These are phyloP conservation scores for Zapornia atra DNA, from an alignment of 2,113 vertebrate species.

Conservation along the genomic window DNA sequence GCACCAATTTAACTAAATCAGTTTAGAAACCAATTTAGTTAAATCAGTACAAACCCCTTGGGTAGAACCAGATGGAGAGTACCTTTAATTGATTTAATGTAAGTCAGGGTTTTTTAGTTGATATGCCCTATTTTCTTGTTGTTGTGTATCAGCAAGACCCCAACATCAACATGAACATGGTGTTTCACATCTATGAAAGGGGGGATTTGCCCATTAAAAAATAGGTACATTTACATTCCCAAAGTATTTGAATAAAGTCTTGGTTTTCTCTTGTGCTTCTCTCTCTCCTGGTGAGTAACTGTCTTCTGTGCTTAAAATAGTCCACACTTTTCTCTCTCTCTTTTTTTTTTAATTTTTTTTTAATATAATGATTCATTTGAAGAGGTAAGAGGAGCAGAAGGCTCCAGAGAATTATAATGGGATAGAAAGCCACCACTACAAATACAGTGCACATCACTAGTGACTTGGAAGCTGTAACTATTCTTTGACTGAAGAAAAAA, in stretches of 20 bases:
- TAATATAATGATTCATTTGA: not conserved
- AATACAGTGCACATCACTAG: not conserved
- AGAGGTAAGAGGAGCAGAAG: not conserved
- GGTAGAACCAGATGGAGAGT: slow-evolving; percentile 41
- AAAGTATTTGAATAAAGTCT: not conserved
- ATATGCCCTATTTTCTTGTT: slow-evolving; percentile 30
- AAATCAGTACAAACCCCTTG: slow-evolving; percentile 47
- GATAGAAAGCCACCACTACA: not conserved
- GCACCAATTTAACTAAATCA: slow-evolving; percentile 40
- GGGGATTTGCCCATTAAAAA: not conserved
- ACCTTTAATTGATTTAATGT: slow-evolving; percentile 47
- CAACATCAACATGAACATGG: not conserved
- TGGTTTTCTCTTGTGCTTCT: not conserved
- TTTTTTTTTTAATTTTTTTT: not conserved
- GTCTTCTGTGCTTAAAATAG: not conserved
- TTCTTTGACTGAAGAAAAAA: not conserved
- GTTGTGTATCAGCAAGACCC: not conserved
- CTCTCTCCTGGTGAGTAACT: not conserved
- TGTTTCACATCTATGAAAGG: not conserved
- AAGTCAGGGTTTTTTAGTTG: not conserved
- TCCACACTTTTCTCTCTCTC: not conserved
- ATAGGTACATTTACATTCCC: not conserved
- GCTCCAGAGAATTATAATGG: not conserved
- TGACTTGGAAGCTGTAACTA: not conserved
- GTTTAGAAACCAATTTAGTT: slow-evolving; percentile 55